These are phyloP conservation scores for Capricornis sumatraensis DNA, from an alignment of 2,113 vertebrate genomes.

Conservation along the genomic window DNA sequence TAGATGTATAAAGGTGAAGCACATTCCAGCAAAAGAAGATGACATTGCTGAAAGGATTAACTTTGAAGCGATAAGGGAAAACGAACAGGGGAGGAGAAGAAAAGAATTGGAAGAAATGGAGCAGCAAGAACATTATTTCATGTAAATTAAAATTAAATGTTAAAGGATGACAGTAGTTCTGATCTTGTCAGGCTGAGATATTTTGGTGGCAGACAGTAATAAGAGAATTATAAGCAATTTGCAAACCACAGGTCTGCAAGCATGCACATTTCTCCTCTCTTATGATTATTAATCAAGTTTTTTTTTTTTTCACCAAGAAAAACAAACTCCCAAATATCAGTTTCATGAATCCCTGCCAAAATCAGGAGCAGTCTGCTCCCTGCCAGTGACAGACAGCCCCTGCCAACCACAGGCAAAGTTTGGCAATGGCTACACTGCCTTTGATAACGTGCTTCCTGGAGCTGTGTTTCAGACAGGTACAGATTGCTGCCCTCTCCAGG, in stretches of 20 bases:
- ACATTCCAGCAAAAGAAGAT: slow-evolving; percentile 29
- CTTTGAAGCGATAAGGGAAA: slow-evolving; percentile 75
- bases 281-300: slow-evolving; percentile 34
- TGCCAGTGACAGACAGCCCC: background rate
- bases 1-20: slow-evolving; percentile 59
- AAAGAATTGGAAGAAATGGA: slow-evolving; percentile 77
- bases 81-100: slow-evolving; percentile 68
- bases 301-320: slow-evolving; percentile 43
- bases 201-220: slow-evolving; percentile 67
- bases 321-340: slow-evolving; percentile 58
- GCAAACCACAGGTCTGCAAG: slow-evolving; percentile 36
- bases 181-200: slow-evolving; percentile 72
- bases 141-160: slow-evolving; percentile 82
- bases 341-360: slow-evolving; percentile 42
- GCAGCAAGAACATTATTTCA: slow-evolving; percentile 79
- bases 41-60: slow-evolving; percentile 66
- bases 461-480: background rate
- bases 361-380: background rate
- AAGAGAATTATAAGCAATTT: slow-evolving; percentile 68
- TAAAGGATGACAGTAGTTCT: slow-evolving; percentile 75
- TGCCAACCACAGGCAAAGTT: background rate
- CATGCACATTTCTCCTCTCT: slow-evolving; percentile 37
- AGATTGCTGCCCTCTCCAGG: background rate
- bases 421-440: background rate
- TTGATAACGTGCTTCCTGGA: background rate